Evolutionary conservation across 2,113 vertebrate species (phyloP).

Genomic region (Channa argus): DNA sequence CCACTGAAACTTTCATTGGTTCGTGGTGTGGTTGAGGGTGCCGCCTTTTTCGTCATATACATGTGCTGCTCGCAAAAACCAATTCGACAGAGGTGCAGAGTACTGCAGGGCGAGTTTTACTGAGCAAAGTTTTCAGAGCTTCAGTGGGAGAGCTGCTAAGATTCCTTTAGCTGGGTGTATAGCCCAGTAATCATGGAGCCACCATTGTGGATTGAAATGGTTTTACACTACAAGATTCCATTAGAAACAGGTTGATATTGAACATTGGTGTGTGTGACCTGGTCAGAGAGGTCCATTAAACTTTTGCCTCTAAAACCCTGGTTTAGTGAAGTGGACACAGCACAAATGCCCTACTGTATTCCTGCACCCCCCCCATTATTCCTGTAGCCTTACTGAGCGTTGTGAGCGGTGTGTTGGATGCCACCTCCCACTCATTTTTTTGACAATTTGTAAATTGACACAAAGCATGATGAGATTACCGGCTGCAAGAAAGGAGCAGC

Average conservation of each 20-base stretch:
- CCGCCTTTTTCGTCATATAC: background rate
- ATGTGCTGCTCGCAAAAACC: background rate
- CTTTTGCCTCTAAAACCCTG: background rate
- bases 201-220: background rate
- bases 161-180: background rate
- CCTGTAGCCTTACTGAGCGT: background rate
- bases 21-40: background rate
- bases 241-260: background rate
- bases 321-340: background rate
- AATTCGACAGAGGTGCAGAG: background rate
- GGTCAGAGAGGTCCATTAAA: background rate
- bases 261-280: background rate
- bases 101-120: background rate
- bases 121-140: constrained; percentile 9
- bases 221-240: constrained; percentile 4
- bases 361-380: background rate
- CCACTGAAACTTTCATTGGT: background rate
- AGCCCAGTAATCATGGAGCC: constrained; percentile 27
- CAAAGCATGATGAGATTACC: constrained; percentile 12
- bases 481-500: background rate
- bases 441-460: background rate
- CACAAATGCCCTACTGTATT: background rate
- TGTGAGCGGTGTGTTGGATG: background rate
- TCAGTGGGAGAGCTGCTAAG: constrained; percentile 1
- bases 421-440: background rate